These are phyloP conservation scores for Alviniconcha strummeri DNA, from an alignment of 2,888 invertebrate genomes.

Conservation along the genomic window DNA sequence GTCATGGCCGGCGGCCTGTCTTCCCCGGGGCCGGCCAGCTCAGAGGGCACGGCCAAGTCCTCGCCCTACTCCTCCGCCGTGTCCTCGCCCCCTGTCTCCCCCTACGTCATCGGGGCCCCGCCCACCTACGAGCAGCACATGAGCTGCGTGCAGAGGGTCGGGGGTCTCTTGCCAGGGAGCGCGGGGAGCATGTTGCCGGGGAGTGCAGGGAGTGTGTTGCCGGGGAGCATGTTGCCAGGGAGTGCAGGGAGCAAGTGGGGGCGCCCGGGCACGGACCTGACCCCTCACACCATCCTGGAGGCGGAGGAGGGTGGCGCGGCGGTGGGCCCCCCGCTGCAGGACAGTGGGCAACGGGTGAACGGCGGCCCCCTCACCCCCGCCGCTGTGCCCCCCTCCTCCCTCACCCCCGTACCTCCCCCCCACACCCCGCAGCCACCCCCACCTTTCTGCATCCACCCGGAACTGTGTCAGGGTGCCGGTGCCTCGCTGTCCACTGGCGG, in stretches of 20 bases:
- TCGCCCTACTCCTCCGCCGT: constrained; percentile 78
- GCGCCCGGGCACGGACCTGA: constrained; percentile 24
- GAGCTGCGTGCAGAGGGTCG: constrained; percentile 52
- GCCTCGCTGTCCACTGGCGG: constrained; percentile 3
- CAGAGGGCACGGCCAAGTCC: constrained; percentile 34
- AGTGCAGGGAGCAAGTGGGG: constrained; percentile 35
- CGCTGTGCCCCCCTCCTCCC: constrained; percentile 15
- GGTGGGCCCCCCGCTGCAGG: neutral
- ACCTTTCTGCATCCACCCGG: constrained; percentile 1
- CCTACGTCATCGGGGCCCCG: constrained; percentile 76
- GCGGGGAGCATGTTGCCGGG: constrained; percentile 35
- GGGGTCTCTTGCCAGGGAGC: constrained; percentile 25
- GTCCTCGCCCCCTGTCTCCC: constrained; percentile 80
- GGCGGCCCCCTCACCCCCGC: neutral
- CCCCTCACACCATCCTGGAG: constrained; percentile 26
- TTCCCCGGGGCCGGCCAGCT: neutral
- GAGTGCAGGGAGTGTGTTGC: constrained; percentile 34
- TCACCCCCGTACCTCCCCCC: constrained; percentile 10
- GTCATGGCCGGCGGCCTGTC: constrained; percentile 51
- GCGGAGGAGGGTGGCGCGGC: constrained; percentile 13
- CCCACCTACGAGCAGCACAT: constrained; percentile 80
- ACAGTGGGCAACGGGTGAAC: neutral
- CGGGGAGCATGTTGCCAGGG: constrained; percentile 38
- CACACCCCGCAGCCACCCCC: constrained; percentile 4
- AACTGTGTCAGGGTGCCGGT: constrained; percentile 20